Percentiles rank a stretch among this genome's conserved stretches.
Evolutionary conservation across 2,113 vertebrate genomes (phyloP).

Genomic region (Larimichthys crocea): DNA sequence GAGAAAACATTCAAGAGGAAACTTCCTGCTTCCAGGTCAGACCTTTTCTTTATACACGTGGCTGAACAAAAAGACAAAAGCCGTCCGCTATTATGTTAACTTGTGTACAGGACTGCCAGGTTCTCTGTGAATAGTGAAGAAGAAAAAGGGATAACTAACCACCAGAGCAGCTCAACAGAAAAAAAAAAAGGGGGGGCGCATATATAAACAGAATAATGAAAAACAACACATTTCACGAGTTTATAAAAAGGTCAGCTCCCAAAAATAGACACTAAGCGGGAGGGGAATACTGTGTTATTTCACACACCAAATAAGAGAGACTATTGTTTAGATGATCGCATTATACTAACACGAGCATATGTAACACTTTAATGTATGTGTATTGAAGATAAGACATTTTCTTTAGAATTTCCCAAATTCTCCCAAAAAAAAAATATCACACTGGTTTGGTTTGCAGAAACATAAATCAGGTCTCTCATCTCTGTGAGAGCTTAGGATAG

Average conservation of each 20-base stretch:
- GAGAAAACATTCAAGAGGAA: conserved; percentile 14
- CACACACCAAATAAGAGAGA: background rate
- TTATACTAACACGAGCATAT: no score
- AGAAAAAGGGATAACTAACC: background rate
- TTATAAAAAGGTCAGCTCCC: background rate
- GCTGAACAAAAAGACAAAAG: background rate
- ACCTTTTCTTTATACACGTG: background rate
- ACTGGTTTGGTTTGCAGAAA: background rate
- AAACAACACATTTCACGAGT: background rate
- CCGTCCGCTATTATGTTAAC: background rate
- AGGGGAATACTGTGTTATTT: background rate
- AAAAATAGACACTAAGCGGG: background rate
- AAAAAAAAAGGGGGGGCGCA: no score
- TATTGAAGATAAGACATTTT: no score
- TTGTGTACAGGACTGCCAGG: background rate
- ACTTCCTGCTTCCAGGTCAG: conserved; percentile 30
- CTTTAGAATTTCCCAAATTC: background rate
- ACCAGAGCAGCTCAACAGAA: background rate
- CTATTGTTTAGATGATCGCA: background rate
- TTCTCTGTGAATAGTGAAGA: background rate
- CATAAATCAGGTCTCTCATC: background rate
- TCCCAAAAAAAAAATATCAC: background rate
- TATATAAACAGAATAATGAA: background rate
- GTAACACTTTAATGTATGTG: no score
- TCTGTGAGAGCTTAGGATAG: background rate